A percentile compares a stretch with the other conserved stretches of the same genome.
Evolutionary conservation across 2,113 vertebrate genomes (phyloP).

Genomic region (Pundamilia nyererei): DNA sequence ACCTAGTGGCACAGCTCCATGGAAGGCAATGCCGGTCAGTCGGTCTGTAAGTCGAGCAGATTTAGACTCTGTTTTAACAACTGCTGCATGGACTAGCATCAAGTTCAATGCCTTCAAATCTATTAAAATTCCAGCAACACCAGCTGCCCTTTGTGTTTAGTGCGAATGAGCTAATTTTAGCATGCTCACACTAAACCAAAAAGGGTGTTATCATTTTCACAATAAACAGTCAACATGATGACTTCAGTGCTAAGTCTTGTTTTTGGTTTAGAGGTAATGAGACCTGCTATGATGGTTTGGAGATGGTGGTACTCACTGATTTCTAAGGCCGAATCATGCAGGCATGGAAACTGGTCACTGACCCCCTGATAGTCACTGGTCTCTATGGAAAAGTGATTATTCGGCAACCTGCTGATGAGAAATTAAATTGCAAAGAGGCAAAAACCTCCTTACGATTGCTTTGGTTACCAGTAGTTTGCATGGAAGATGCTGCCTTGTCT

Average conservation of each 20-base stretch:
- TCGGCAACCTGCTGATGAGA: accelerated
- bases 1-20: not conserved
- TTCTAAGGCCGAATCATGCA: not conserved
- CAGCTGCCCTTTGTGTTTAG: not conserved
- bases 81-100: not conserved
- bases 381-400: not conserved
- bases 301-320: not conserved
- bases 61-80: not conserved
- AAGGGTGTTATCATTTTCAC: not conserved
- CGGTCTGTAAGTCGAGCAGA: not conserved
- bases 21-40: not conserved
- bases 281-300: not conserved
- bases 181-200: not conserved
- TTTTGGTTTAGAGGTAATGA: not conserved
- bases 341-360: not conserved
- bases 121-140: not conserved
- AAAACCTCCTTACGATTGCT: not conserved
- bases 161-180: not conserved
- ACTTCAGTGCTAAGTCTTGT: not conserved
- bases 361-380: not conserved
- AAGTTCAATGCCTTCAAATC: not conserved
- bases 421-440: not conserved
- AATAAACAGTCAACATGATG: not conserved
- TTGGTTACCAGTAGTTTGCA: not conserved
- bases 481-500: not conserved